Conservation (phyloP, 2,888 invertebrate species). For the Oligia latruncula region DNA sequence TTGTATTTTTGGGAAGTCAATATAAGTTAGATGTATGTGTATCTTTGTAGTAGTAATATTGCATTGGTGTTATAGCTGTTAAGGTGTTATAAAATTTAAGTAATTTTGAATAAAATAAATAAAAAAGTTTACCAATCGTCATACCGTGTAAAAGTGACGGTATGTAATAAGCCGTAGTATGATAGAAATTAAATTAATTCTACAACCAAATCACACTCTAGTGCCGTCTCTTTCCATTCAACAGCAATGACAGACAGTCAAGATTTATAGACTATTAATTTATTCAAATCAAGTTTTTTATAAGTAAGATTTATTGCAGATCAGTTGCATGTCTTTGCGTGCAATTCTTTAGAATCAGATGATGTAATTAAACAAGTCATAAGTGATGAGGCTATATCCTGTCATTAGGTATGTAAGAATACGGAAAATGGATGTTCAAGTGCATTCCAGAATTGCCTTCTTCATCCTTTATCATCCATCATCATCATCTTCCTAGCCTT, state of each 20-base stretch:
- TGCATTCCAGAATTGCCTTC: conserved; percentile 11
- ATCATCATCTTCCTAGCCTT: no score
- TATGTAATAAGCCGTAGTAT: no score
- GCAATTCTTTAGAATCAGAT: conserved; percentile 39
- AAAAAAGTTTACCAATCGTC: no score
- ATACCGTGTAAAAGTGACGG: no score
- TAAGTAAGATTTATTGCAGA: conserved; percentile 20
- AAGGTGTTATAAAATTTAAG: no score
- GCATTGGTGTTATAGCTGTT: no score
- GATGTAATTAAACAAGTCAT: conserved; percentile 33
- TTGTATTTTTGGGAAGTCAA: no score
- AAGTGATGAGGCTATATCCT: conserved; percentile 27
- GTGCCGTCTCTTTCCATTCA: conserved; percentile 8
- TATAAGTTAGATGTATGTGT: no score
- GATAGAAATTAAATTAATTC: no score
- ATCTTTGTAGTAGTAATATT: no score
- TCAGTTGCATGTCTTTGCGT: conserved; percentile 23
- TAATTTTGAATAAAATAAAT: no score
- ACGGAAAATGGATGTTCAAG: conserved; percentile 1
- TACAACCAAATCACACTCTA: background rate
- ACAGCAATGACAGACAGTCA: background rate
- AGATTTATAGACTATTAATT: conserved; percentile 30
- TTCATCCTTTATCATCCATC: no score
- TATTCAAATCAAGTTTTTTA: conserved; percentile 30
- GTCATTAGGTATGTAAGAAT: background rate